These are phyloP conservation scores for Aurelia sp. DNA, from an alignment of 30 jellyfish, hydroid and myxozoan genomes.

Conservation along the genomic window DNA sequence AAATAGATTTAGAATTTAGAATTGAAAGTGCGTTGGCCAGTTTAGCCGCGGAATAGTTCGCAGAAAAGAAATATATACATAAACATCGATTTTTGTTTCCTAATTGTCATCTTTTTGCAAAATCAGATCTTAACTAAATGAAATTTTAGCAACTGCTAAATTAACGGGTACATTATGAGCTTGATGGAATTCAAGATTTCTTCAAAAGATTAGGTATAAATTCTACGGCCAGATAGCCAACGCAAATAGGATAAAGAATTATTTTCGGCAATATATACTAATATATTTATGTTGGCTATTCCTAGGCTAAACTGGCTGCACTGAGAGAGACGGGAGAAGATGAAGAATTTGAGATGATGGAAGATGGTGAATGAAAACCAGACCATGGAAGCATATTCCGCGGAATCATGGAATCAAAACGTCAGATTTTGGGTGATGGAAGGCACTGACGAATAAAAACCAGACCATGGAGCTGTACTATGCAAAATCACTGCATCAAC, in stretches of 20 bases:
- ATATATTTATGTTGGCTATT: conserved; percentile 52
- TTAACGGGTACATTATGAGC: neutral
- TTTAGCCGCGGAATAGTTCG: conserved; percentile 69
- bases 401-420: too few relatives aligned
- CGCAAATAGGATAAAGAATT: conserved; percentile 9
- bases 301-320: conserved; percentile 83
- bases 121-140: too few relatives aligned
- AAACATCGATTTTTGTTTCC: too few relatives aligned
- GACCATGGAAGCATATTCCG: too few relatives aligned
- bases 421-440: too few relatives aligned
- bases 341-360: conserved; percentile 71
- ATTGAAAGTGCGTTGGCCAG: conserved; percentile 58
- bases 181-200: too few relatives aligned
- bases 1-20: neutral
- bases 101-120: too few relatives aligned
- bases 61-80: too few relatives aligned
- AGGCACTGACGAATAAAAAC: too few relatives aligned
- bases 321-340: conserved; percentile 77
- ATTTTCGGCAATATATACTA: too few relatives aligned
- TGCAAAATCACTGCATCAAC: too few relatives aligned
- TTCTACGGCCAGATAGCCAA: conserved; percentile 55
- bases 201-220: neutral
- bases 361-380: conserved; percentile 9
- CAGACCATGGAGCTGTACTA: too few relatives aligned
- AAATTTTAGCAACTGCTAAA: neutral